These are phyloP conservation scores for Bombus fervidus DNA, from an alignment of 1,140 invertebrate genomes.

Conservation along the genomic window DNA sequence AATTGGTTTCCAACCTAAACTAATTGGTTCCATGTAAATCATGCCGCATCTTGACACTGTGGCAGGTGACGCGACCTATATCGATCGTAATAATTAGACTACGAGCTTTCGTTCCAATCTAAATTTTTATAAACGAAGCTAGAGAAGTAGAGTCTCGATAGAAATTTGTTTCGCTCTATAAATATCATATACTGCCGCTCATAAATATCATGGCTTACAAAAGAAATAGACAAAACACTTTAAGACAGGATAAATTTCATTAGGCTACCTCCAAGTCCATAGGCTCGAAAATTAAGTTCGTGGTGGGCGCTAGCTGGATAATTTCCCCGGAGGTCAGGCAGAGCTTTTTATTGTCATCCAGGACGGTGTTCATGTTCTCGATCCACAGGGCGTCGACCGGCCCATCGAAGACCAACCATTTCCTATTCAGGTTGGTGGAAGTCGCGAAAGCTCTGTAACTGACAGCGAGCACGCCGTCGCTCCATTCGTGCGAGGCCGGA, in stretches of 20 bases:
- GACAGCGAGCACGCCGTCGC: constrained; percentile 96
- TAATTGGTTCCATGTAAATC: constrained; percentile 96
- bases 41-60: constrained; percentile 97
- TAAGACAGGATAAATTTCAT: neutral
- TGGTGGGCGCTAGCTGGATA: constrained; percentile 95
- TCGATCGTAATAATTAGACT: neutral
- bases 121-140: neutral
- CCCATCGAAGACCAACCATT: constrained; percentile 98
- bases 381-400: constrained; percentile 98
- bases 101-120: neutral
- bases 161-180: no score
- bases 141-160: neutral
- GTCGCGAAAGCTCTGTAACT: constrained; percentile 94
- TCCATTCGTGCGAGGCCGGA: constrained; percentile 96
- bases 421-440: constrained; percentile 88
- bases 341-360: constrained; percentile 97
- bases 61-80: constrained; percentile 91
- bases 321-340: constrained; percentile 97
- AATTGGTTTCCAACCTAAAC: constrained; percentile 94
- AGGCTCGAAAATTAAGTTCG: constrained; percentile 97
- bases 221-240: no score
- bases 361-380: constrained; percentile 98
- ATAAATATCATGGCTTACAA: no score
- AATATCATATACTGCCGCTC: no score
- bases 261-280: constrained; percentile 91